These are phyloP conservation scores for Drosophila gaucha DNA, from an alignment of 2,888 invertebrate species.

Conservation along the genomic window DNA sequence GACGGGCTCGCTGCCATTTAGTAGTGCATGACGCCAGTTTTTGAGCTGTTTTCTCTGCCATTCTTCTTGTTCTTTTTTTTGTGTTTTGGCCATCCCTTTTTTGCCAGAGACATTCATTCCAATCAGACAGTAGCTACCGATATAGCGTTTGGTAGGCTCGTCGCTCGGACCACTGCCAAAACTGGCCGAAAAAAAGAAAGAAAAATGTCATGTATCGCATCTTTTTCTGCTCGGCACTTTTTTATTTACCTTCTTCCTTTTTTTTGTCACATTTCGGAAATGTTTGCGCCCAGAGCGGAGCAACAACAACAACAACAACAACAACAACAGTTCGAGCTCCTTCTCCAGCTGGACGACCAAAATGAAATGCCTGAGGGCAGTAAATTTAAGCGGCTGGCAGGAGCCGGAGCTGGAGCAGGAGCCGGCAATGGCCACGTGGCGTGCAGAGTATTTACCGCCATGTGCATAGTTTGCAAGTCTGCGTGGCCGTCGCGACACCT, in stretches of 20 bases:
- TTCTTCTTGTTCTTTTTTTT: not conserved
- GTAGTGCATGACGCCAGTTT: conserved; percentile 34
- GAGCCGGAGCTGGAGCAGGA: conserved; percentile 5
- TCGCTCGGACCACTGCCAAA: too few species aligned
- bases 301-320: conserved; percentile 6
- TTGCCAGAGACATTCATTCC: conserved; percentile 42
- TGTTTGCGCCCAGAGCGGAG: conserved; percentile 47
- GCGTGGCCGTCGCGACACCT: conserved; percentile 73
- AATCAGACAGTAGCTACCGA: conserved; percentile 40
- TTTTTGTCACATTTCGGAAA: conserved; percentile 55
- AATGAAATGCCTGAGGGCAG: conserved; percentile 78
- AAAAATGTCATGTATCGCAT: conserved; percentile 53
- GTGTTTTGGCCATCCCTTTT: too few species aligned
- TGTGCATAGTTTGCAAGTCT: conserved; percentile 80
- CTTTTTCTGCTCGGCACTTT: conserved; percentile 13
- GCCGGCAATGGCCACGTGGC: conserved; percentile 59
- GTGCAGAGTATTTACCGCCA: conserved; percentile 75
- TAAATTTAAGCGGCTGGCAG: conserved; percentile 66
- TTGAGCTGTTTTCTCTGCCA: conserved; percentile 5
- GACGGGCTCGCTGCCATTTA: conserved; percentile 36
- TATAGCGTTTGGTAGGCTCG: conserved; percentile 48
- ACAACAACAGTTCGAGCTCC: conserved; percentile 1
- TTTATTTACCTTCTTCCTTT: conserved; percentile 6
- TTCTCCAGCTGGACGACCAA: conserved; percentile 21
- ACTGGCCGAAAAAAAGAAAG: not conserved